phyloP scores from a whole-genome alignment of 1,140 invertebrate genomes.

The Dendroctonus valens region DNA sequence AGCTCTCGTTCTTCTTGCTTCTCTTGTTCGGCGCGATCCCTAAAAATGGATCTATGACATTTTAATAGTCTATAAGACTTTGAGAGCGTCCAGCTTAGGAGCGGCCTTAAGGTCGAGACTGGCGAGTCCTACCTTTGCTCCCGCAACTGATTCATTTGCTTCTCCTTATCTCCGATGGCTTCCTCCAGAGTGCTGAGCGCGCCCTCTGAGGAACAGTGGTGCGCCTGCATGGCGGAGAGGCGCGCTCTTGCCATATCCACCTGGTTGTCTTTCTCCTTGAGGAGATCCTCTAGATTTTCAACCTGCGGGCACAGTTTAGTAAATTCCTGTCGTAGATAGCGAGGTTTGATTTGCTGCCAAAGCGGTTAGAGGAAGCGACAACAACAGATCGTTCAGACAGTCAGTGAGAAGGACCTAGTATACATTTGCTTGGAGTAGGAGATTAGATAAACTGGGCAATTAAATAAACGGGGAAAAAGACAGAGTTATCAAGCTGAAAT shows the following conservation, averaged over 20 bases:
- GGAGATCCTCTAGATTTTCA: constrained; percentile 93
- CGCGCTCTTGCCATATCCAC: constrained; percentile 91
- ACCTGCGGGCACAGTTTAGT: constrained; percentile 61
- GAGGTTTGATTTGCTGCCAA: too few species aligned
- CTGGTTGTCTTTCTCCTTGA: constrained; percentile 98
- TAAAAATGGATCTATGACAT: not conserved
- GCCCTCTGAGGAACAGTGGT: constrained; percentile 89
- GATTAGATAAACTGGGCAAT: too few species aligned
- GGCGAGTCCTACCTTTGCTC: constrained; percentile 45
- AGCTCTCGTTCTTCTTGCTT: constrained; percentile 93
- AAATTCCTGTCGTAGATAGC: too few species aligned
- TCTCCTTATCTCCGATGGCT: constrained; percentile 94
- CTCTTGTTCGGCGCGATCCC: constrained; percentile 94
- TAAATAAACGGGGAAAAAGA: too few species aligned
- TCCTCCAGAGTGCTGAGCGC: constrained; percentile 91
- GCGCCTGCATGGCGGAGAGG: constrained; percentile 85
- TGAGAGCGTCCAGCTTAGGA: too few species aligned
- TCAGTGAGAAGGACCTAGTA: too few species aligned
- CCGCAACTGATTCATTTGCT: constrained; percentile 86
- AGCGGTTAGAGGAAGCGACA: too few species aligned
- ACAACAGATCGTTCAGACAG: too few species aligned
- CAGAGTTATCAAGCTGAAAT: too few species aligned
- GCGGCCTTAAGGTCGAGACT: too few species aligned
- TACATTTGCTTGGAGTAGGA: too few species aligned
- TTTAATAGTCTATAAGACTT: not conserved